phyloP scores from a whole-genome alignment of 2,888 invertebrate genomes.

The Macroteleia sp. region DNA sequence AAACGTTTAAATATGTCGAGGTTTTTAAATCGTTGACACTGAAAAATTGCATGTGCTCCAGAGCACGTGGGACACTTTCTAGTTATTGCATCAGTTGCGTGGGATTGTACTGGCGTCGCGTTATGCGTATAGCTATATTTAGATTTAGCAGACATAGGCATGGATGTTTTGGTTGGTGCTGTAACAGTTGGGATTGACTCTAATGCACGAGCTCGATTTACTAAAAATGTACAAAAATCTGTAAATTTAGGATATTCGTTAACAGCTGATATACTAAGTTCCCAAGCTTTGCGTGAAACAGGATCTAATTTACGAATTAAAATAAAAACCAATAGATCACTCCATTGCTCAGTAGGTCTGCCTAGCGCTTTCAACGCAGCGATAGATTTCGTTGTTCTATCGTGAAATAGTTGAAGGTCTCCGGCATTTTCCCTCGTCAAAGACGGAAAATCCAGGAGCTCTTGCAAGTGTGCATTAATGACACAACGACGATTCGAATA shows the following conservation, averaged over 20 bases:
- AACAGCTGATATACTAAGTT: neutral
- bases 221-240: neutral
- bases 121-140: no score
- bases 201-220: neutral
- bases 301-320: conserved; percentile 1
- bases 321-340: conserved; percentile 44
- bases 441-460: conserved; percentile 25
- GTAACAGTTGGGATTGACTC: neutral
- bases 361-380: conserved; percentile 27
- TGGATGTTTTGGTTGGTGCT: no score
- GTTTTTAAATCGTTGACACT: conserved; percentile 12
- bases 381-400: conserved; percentile 17
- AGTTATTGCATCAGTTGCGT: neutral
- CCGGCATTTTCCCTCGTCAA: conserved; percentile 17
- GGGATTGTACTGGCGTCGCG: neutral
- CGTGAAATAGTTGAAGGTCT: conserved; percentile 40
- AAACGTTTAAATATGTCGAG: neutral
- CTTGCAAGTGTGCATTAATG: conserved; percentile 30
- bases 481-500: conserved; percentile 40
- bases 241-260: neutral
- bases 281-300: no score
- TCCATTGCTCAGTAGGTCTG: conserved; percentile 42
- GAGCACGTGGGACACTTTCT: conserved; percentile 20
- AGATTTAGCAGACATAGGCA: no score
- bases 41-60: neutral